Evolutionary conservation across 2,113 vertebrate species (phyloP).

Genomic region (Prinia subflava): DNA sequence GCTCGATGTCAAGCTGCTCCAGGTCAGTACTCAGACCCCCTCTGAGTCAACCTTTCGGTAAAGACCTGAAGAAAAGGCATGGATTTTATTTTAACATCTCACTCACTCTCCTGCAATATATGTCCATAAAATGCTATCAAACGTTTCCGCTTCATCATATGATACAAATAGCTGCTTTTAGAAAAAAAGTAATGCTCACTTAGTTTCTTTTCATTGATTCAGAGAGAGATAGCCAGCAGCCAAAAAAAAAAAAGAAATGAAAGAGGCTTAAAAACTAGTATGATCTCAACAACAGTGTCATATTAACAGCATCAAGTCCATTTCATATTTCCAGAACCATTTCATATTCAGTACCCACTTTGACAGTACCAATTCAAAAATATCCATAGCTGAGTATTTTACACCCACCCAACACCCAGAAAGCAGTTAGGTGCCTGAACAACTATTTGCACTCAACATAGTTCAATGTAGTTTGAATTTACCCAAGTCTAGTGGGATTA

Average conservation of each 20-base stretch:
- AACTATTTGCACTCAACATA: neutral
- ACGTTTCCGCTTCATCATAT: neutral
- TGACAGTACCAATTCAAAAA: neutral
- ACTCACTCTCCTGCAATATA: neutral
- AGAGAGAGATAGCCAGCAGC: neutral
- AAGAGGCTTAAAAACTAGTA: neutral
- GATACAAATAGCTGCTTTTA: neutral
- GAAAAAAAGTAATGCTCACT: neutral
- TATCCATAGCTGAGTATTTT: neutral
- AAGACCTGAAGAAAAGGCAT: neutral
- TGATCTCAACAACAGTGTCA: neutral
- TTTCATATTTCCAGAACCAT: neutral
- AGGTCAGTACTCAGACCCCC: constrained; percentile 14
- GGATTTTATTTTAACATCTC: neutral
- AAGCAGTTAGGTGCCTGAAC: neutral
- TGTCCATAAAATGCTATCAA: neutral
- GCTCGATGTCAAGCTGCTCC: neutral
- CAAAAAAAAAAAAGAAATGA: neutral
- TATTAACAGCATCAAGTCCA: neutral
- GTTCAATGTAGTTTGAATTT: neutral
- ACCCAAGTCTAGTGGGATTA: neutral
- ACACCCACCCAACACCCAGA: neutral
- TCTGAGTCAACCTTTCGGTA: neutral
- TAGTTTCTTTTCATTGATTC: neutral
- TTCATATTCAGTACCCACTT: neutral